Percentiles rank a stretch among this genome's conserved stretches.
Conservation (phyloP, 2,888 invertebrate species). For the Ormyrus pomaceus region DNA sequence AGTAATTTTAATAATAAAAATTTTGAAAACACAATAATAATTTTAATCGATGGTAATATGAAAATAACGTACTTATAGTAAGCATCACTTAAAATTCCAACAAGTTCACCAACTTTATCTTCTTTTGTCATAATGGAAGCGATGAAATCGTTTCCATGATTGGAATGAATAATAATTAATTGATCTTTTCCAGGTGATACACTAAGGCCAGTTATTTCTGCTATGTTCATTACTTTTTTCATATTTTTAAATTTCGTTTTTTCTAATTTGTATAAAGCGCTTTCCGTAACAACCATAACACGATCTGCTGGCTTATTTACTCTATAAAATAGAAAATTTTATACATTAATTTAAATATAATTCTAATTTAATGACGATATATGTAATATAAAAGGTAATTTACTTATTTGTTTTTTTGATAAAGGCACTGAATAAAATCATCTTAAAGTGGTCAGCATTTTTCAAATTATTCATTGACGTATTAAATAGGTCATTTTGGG, state of each 20-base stretch:
- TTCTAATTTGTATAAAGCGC: conserved; percentile 91
- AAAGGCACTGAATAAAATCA: conserved; percentile 75
- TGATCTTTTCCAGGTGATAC: conserved; percentile 92
- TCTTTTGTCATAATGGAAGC: conserved; percentile 83
- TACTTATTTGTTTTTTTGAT: conserved; percentile 72
- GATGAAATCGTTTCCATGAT: conserved; percentile 93
- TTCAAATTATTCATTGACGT: conserved; percentile 83
- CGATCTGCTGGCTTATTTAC: conserved; percentile 90
- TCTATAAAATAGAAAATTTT: conserved; percentile 61
- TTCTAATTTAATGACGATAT: background rate
- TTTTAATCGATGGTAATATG: conserved; percentile 23
- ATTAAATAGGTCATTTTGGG: conserved; percentile 81
- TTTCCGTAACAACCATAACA: conserved; percentile 91
- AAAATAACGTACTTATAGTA: conserved; percentile 82
- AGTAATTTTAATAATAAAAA: background rate
- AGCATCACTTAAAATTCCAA: conserved; percentile 87
- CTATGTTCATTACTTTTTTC: conserved; percentile 88
- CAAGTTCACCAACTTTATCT: conserved; percentile 91
- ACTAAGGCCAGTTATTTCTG: conserved; percentile 90
- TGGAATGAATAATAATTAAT: conserved; percentile 90
- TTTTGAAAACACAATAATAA: conserved; percentile 17
- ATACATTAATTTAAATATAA: conserved; percentile 3
- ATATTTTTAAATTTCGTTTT: conserved; percentile 90
- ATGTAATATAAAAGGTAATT: conserved; percentile 7
- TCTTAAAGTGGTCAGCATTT: conserved; percentile 81